Evolutionary conservation across 1,140 invertebrate species (phyloP).

Genomic region (Ostrea denselamellosa): DNA sequence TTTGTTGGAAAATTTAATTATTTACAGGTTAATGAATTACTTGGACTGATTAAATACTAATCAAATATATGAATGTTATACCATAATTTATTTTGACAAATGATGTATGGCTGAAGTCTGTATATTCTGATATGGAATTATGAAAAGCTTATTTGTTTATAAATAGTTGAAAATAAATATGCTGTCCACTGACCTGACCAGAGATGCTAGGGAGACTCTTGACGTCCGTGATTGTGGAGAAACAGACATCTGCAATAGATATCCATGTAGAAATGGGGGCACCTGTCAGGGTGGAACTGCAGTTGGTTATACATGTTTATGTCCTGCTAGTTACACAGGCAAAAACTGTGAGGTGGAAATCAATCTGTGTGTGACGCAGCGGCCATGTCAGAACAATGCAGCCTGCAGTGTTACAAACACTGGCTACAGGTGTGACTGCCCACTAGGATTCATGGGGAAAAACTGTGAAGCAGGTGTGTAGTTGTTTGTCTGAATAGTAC

Average conservation of each 20-base stretch:
- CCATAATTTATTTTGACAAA: too few relatives aligned
- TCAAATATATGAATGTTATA: too few relatives aligned
- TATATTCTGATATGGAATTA: background rate
- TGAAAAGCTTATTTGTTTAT: background rate
- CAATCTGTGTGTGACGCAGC: conserved; percentile 82
- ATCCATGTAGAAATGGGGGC: conserved; percentile 83
- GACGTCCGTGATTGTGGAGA: conserved; percentile 87
- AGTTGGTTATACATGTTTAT: conserved; percentile 81
- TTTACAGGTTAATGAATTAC: too few relatives aligned
- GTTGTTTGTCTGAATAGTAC: background rate
- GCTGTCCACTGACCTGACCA: conserved; percentile 83
- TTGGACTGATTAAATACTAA: too few relatives aligned
- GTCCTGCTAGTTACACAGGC: conserved; percentile 80
- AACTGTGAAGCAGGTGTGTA: conserved; percentile 85
- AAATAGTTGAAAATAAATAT: conserved; percentile 84
- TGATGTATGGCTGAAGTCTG: too few relatives aligned
- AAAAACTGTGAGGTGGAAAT: conserved; percentile 85
- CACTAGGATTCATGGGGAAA: conserved; percentile 86
- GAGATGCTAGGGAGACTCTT: conserved; percentile 85
- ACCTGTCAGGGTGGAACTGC: conserved; percentile 78
- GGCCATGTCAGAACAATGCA: conserved; percentile 90
- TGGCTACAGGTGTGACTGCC: conserved; percentile 89
- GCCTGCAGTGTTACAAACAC: conserved; percentile 79
- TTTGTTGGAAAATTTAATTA: too few relatives aligned
- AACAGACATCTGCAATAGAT: conserved; percentile 79